Evolutionary conservation across 2,113 vertebrate genomes (phyloP).

Genomic region (Andinoacara biseriatus): DNA sequence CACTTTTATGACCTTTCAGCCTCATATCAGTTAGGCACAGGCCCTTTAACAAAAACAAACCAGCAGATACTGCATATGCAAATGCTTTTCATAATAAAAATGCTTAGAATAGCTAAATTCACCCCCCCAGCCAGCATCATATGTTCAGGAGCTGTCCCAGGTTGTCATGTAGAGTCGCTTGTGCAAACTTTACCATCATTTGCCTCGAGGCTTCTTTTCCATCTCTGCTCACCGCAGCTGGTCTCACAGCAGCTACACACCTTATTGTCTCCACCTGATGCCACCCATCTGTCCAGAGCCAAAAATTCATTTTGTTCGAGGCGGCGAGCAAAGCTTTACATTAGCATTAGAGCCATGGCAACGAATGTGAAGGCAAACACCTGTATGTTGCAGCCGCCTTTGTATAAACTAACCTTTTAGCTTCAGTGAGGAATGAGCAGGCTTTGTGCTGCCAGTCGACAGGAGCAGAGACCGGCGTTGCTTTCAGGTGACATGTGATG

Average conservation of each 20-base stretch:
- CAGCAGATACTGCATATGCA: not conserved
- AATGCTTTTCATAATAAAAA: not conserved
- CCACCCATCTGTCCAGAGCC: slow-evolving; percentile 71
- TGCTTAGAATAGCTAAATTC: not conserved
- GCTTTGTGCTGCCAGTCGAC: slow-evolving; percentile 65
- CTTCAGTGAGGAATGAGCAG: slow-evolving; percentile 68
- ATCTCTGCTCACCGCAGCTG: slow-evolving; percentile 45
- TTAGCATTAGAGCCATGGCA: not conserved
- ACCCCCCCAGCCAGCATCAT: not conserved
- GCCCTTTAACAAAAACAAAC: not conserved
- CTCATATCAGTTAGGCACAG: not conserved
- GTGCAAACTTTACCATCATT: slow-evolving; percentile 48
- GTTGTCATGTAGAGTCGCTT: not conserved
- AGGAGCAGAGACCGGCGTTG: slow-evolving; percentile 10
- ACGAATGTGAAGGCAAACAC: not conserved
- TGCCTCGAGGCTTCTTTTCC: slow-evolving; percentile 29
- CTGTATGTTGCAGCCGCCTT: not conserved
- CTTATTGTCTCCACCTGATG: slow-evolving; percentile 71
- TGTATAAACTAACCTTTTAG: slow-evolving; percentile 53
- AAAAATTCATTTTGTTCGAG: not conserved
- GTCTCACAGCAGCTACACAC: slow-evolving; percentile 77
- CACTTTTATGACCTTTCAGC: not conserved
- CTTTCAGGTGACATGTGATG: slow-evolving; percentile 72
- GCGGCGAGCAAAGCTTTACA: not conserved
- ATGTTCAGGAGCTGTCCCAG: not conserved